A percentile compares a stretch with the other conserved stretches of the same genome.
These are phyloP conservation scores for Netelia inedita DNA, from an alignment of 2,888 invertebrate genomes.

Conservation along the genomic window DNA sequence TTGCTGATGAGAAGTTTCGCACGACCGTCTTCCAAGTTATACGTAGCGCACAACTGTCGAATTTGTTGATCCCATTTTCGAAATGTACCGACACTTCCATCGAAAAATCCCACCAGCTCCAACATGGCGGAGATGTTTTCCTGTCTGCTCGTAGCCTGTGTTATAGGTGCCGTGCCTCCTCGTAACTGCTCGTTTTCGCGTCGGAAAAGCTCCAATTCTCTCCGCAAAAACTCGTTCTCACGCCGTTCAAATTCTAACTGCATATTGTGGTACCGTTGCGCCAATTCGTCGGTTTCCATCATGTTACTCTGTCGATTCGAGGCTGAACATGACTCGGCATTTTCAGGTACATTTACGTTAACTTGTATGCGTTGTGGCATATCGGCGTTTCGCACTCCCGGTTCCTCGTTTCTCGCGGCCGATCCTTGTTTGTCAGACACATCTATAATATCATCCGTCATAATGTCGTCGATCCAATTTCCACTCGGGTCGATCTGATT, in stretches of 20 bases:
- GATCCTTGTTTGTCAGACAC: neutral
- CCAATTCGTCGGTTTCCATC: no score
- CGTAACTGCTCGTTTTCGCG: conserved; percentile 46
- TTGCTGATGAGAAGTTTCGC: conserved; percentile 52
- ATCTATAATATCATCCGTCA: neutral
- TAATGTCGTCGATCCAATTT: neutral
- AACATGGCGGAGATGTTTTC: conserved; percentile 54
- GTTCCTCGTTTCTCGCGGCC: neutral
- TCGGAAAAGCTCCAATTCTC: conserved; percentile 55
- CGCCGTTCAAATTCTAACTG: neutral
- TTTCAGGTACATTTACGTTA: neutral
- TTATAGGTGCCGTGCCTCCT: conserved; percentile 15
- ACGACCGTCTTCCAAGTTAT: conserved; percentile 43
- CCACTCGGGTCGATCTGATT: conserved; percentile 36
- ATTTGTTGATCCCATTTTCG: conserved; percentile 56
- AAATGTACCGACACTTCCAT: conserved; percentile 55
- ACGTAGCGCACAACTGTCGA: conserved; percentile 38
- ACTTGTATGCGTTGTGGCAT: neutral
- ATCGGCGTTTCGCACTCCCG: neutral
- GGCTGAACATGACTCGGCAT: neutral
- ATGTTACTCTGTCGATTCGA: neutral
- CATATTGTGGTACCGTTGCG: neutral
- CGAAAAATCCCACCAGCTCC: conserved; percentile 56
- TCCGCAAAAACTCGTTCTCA: conserved; percentile 29
- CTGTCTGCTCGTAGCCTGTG: neutral